Evolutionary conservation across 2,113 vertebrate genomes (phyloP).

Genomic region (Uria aalge): DNA sequence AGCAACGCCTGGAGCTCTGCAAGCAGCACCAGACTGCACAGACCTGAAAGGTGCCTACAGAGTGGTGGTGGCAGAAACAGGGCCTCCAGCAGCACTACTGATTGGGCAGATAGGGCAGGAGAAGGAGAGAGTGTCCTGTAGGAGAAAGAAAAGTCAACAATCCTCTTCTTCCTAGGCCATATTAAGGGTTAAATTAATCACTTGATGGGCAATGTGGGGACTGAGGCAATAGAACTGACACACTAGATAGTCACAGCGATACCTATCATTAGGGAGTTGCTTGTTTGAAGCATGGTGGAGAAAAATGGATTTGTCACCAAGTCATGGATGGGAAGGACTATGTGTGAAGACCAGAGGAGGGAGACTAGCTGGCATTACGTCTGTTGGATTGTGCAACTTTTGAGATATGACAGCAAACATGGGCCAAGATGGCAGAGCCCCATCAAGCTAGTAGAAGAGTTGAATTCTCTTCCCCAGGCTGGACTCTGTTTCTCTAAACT

Average conservation of each 20-base stretch:
- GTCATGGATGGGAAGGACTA: not conserved
- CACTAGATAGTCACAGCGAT: not conserved
- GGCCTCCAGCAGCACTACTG: not conserved
- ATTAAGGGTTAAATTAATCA: not conserved
- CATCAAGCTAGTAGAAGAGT: not conserved
- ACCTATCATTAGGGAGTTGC: rapidly evolving
- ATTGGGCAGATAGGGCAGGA: not conserved
- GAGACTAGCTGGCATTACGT: not conserved
- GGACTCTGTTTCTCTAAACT: not conserved
- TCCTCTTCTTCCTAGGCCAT: not conserved
- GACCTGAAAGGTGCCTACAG: not conserved
- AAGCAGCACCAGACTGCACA: not conserved
- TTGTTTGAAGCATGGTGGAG: not conserved
- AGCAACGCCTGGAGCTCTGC: not conserved
- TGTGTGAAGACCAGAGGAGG: not conserved
- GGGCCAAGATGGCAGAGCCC: not conserved
- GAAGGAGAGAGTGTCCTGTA: not conserved
- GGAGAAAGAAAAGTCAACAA: not conserved
- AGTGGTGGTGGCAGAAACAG: not conserved
- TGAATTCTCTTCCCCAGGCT: not conserved
- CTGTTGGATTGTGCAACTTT: not conserved
- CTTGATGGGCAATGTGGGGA: not conserved
- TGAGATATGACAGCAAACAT: not conserved
- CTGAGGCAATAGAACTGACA: not conserved
- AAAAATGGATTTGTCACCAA: not conserved